Evolutionary conservation across 2,797 vertebrate genomes (phyloP).

Genomic region (Natrix natrix): DNA sequence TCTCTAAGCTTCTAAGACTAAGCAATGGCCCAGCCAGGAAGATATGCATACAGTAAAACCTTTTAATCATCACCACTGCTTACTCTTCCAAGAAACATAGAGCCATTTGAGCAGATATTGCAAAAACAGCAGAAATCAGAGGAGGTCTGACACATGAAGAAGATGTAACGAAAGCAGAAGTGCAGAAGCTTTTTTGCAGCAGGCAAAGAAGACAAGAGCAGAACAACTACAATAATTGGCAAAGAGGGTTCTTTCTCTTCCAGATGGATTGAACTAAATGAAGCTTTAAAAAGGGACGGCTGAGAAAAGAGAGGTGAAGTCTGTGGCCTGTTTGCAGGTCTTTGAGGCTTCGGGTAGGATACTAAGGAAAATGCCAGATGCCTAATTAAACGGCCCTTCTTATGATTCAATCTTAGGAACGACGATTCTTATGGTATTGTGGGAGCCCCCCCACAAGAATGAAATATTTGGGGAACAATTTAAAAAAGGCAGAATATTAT

Average conservation of each 20-base stretch:
- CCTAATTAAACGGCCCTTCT: background rate
- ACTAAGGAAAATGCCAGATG: background rate
- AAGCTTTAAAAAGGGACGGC: background rate
- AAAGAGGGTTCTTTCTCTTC: background rate
- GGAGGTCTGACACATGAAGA: background rate
- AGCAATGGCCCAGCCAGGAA: background rate
- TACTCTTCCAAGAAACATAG: slow-evolving; percentile 11
- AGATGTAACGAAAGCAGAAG: background rate
- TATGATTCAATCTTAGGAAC: background rate
- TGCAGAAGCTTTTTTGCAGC: background rate
- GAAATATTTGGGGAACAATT: too few relatives aligned
- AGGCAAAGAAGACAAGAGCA: background rate
- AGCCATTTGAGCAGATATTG: background rate
- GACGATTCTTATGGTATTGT: background rate
- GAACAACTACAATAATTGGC: background rate
- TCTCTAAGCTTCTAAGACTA: background rate
- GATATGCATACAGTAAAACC: background rate
- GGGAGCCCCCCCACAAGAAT: too few relatives aligned
- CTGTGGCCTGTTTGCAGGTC: background rate
- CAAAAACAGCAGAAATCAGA: background rate
- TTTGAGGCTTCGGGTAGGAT: background rate
- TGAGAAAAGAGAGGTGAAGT: background rate
- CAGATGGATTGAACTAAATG: background rate
- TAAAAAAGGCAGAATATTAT: too few relatives aligned
- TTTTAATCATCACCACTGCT: slow-evolving; percentile 4